Evolutionary conservation across 2,797 vertebrate species (phyloP).

Genomic region (Antrozous pallidus): DNA sequence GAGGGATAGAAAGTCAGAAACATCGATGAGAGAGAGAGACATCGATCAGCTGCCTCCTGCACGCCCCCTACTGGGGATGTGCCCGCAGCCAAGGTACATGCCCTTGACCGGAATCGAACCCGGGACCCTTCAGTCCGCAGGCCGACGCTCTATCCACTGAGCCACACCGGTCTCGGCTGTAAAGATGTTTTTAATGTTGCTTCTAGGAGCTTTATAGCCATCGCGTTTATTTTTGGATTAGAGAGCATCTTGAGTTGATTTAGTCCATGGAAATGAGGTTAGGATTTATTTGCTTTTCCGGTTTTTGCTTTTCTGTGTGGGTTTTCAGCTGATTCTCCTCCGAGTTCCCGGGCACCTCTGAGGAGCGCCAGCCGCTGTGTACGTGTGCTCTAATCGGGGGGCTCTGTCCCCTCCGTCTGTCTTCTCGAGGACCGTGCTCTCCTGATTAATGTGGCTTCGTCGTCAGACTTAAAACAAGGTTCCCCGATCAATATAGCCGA

Average conservation of each 20-base stretch:
- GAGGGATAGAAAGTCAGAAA: no score
- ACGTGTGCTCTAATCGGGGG: no score
- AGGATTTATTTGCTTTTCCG: not conserved
- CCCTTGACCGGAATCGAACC: no score
- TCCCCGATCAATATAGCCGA: not conserved
- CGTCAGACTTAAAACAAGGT: not conserved
- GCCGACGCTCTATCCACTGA: no score
- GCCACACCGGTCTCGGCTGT: no score
- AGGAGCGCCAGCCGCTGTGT: not conserved
- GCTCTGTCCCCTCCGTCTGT: not conserved
- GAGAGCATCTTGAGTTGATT: not conserved
- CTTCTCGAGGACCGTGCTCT: not conserved
- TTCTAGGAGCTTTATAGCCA: not conserved
- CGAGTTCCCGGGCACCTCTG: not conserved
- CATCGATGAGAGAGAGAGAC: no score
- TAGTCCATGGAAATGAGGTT: not conserved
- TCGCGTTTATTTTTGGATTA: not conserved
- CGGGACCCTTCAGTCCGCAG: no score
- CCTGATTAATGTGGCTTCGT: not conserved
- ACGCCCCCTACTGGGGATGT: no score
- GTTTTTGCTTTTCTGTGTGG: not conserved
- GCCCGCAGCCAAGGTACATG: no score
- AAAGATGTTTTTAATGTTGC: not conserved
- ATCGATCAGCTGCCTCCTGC: no score
- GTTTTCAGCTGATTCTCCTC: not conserved